A percentile compares a stretch with the other conserved stretches of the same genome.
phyloP scores from a whole-genome alignment of 1,140 invertebrate genomes.

The Ips nitidus region DNA sequence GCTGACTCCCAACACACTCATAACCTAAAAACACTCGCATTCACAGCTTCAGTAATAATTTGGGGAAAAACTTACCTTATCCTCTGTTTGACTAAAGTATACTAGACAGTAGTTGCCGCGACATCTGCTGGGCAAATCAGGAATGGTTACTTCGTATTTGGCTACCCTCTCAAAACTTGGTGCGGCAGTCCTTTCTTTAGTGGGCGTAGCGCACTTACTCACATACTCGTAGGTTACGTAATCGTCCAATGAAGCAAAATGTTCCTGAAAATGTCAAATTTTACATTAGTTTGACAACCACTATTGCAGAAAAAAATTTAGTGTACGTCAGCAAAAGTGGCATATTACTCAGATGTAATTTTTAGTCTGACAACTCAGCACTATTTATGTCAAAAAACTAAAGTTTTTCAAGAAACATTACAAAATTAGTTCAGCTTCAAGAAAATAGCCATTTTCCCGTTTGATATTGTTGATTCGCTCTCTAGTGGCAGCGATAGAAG shows the following conservation, averaged over 20 bases:
- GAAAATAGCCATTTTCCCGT: too few species aligned
- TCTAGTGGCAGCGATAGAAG: too few species aligned
- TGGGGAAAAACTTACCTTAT: constrained; percentile 53
- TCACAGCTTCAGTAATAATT: background rate
- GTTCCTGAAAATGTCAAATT: constrained; percentile 62
- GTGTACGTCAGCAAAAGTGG: too few species aligned
- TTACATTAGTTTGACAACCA: too few species aligned
- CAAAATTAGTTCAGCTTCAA: too few species aligned
- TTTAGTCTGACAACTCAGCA: too few species aligned
- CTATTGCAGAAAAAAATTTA: too few species aligned
- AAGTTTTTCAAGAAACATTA: too few species aligned
- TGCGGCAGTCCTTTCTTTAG: constrained; percentile 30
- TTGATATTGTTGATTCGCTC: too few species aligned
- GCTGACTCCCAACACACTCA: constrained; percentile 58
- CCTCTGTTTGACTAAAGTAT: constrained; percentile 71
- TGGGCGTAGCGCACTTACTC: constrained; percentile 51
- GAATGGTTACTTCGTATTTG: constrained; percentile 59
- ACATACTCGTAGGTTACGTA: constrained; percentile 83
- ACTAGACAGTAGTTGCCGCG: constrained; percentile 72
- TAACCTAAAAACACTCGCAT: constrained; percentile 32
- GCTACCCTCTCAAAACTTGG: constrained; percentile 38
- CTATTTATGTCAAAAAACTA: too few species aligned
- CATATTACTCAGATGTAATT: too few species aligned
- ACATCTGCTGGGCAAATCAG: constrained; percentile 55
- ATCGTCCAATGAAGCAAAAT: constrained; percentile 79